A percentile compares a stretch with the other conserved stretches of the same genome.
Evolutionary conservation across 2,113 vertebrate genomes (phyloP).

Genomic region (Rhodinocichla rosea): DNA sequence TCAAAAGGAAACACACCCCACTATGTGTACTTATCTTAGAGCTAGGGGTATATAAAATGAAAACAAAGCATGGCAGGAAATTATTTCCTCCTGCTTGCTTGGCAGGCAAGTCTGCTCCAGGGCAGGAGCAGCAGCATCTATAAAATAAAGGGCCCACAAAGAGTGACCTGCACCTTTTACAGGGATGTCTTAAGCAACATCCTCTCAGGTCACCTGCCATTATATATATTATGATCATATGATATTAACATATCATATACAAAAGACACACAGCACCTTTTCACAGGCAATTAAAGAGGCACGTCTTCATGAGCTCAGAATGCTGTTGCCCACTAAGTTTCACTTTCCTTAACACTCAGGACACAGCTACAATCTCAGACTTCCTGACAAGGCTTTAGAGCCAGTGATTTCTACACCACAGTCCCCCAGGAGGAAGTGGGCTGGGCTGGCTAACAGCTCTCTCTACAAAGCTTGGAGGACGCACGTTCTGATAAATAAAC

Average conservation of each 20-base stretch:
- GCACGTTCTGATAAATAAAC: neutral
- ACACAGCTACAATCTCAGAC: neutral
- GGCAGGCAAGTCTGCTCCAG: neutral
- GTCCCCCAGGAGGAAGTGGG: neutral
- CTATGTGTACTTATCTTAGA: neutral
- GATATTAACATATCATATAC: neutral
- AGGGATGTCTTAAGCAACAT: neutral
- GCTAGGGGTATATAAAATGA: neutral
- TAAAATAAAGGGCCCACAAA: neutral
- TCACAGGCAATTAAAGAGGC: neutral
- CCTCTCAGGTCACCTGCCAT: neutral
- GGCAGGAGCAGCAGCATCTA: neutral
- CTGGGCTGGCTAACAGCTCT: neutral
- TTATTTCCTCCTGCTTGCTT: neutral
- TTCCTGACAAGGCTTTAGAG: neutral
- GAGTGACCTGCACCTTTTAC: neutral
- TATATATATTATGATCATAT: neutral
- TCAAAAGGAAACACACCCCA: neutral
- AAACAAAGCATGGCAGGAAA: neutral
- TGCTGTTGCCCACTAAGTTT: neutral
- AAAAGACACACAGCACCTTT: neutral
- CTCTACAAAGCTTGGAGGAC: neutral
- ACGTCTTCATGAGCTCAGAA: neutral
- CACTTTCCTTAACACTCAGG: neutral
- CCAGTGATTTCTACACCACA: neutral